These are phyloP conservation scores for Ophiothrix spiculata DNA, from an alignment of 35 echinoderm and acorn worm genomes.

Conservation along the genomic window DNA sequence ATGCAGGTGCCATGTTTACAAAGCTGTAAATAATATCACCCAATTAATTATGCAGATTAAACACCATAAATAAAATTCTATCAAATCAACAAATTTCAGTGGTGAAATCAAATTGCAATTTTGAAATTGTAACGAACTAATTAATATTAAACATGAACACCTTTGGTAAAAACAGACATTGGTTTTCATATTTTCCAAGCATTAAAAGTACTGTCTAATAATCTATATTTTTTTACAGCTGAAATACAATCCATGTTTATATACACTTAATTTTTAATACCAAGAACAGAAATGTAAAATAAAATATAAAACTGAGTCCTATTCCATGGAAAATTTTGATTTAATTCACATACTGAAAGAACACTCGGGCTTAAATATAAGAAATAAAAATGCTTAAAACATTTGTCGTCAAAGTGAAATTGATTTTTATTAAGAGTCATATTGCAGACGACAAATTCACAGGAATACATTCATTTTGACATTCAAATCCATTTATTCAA, in stretches of 20 bases:
- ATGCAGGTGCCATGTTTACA: neutral
- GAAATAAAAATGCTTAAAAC: too few relatives aligned
- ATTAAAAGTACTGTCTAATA: too few relatives aligned
- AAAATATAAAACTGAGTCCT: too few relatives aligned
- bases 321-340: too few relatives aligned
- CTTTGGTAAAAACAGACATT: too few relatives aligned
- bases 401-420: neutral
- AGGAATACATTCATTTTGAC: neutral
- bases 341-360: neutral
- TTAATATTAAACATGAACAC: neutral
- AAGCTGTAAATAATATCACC: neutral
- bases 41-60: neutral
- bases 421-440: neutral
- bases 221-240: too few relatives aligned
- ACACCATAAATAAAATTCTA: neutral
- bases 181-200: too few relatives aligned
- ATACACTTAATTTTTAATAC: too few relatives aligned
- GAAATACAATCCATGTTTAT: too few relatives aligned
- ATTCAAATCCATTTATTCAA: too few relatives aligned
- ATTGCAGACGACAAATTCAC: neutral
- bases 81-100: neutral
- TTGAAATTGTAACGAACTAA: neutral
- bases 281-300: too few relatives aligned
- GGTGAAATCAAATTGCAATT: neutral
- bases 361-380: too few relatives aligned